Evolutionary conservation across 2,888 invertebrate genomes (phyloP).

Genomic region (Eutolmus rufibarbis): DNA sequence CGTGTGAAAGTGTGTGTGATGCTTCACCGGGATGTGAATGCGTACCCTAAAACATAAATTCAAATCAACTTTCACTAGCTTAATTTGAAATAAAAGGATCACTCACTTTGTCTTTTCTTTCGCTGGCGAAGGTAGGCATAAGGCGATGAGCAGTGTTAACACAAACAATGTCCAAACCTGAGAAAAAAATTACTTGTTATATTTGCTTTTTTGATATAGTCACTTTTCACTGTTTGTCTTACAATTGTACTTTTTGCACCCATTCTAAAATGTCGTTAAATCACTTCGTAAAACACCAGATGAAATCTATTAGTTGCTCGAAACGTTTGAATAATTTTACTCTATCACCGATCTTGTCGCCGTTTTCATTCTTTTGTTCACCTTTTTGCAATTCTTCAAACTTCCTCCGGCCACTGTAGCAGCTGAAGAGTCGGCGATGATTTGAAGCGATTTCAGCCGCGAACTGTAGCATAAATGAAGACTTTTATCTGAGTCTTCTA

Average conservation of each 20-base stretch:
- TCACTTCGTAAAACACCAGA: not conserved
- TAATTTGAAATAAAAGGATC: not conserved
- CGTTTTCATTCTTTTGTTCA: not conserved
- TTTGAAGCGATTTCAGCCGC: not conserved
- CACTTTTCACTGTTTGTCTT: slow-evolving; percentile 13
- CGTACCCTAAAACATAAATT: slow-evolving; percentile 54
- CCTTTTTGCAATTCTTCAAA: not conserved
- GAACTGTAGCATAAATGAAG: slow-evolving; percentile 32
- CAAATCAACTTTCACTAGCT: not conserved
- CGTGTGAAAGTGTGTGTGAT: slow-evolving; percentile 63
- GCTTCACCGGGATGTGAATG: slow-evolving; percentile 62
- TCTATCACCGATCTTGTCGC: not conserved
- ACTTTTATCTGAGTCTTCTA: slow-evolving; percentile 1
- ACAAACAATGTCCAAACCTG: not conserved
- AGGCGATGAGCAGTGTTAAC: not conserved
- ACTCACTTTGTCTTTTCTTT: slow-evolving; percentile 7
- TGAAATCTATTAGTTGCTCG: not conserved
- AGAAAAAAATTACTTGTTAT: not conserved
- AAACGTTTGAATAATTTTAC: not conserved
- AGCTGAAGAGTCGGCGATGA: not conserved
- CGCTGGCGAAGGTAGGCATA: not conserved
- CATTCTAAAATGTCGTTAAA: not conserved
- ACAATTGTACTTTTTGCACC: slow-evolving; percentile 10
- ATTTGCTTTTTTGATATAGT: not conserved
- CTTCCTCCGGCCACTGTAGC: not conserved